Evolutionary conservation across 2,888 invertebrate species (phyloP).

Genomic region (Polymixis lichenea): DNA sequence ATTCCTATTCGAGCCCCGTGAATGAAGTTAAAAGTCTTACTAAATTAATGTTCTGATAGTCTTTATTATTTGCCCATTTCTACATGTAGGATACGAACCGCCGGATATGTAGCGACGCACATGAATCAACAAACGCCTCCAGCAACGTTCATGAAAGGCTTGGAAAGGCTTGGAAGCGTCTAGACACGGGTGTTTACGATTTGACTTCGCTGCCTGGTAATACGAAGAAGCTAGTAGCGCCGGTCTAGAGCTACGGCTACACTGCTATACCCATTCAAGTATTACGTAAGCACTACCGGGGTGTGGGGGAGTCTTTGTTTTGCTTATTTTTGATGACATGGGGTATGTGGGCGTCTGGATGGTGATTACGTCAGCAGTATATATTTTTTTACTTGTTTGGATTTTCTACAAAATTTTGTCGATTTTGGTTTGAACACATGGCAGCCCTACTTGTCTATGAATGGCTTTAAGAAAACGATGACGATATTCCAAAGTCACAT

Average conservation of each 20-base stretch:
- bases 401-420: too few relatives aligned
- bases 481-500: too few relatives aligned
- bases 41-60: neutral
- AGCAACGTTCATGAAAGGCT: neutral
- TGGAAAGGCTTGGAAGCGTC: conserved; percentile 33
- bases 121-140: conserved; percentile 30
- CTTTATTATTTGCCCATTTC: neutral
- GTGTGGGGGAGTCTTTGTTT: too few relatives aligned
- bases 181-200: conserved; percentile 25
- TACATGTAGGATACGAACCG: neutral
- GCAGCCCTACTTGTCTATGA: too few relatives aligned
- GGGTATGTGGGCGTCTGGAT: too few relatives aligned
- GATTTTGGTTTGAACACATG: too few relatives aligned
- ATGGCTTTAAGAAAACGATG: too few relatives aligned
- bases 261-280: too few relatives aligned
- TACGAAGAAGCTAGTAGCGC: neutral
- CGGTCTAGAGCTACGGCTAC: neutral
- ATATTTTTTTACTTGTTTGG: too few relatives aligned
- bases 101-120: conserved; percentile 9
- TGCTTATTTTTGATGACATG: too few relatives aligned
- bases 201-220: neutral
- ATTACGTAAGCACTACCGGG: too few relatives aligned
- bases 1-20: neutral
- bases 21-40: neutral
- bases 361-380: too few relatives aligned